These are phyloP conservation scores for human (Homo sapiens) DNA, from an alignment of 2,113 vertebrate genomes.

Conservation along the genomic window DNA sequence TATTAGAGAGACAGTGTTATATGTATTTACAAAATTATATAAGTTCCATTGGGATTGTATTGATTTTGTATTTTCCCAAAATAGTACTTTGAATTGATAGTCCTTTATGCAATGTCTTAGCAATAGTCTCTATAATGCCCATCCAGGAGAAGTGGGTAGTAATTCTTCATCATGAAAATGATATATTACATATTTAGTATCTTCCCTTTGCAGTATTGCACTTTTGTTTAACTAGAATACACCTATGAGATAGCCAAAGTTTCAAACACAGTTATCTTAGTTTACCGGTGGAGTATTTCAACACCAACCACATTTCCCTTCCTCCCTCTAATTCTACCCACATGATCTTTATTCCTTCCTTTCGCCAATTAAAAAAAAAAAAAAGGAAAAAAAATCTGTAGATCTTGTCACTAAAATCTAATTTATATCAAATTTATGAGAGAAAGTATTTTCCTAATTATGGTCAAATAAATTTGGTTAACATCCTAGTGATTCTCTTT, in stretches of 20 bases:
- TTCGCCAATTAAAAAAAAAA: conserved; percentile 54
- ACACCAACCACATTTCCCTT: conserved; percentile 74
- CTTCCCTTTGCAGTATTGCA: conserved; percentile 88
- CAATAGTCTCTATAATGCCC: conserved; percentile 86
- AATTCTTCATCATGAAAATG: conserved; percentile 81
- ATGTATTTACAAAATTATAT: conserved; percentile 83
- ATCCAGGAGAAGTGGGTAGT: conserved; percentile 86
- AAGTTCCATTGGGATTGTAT: conserved; percentile 84
- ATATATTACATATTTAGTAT: conserved; percentile 82
- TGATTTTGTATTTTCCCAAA: conserved; percentile 84
- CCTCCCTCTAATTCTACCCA: conserved; percentile 65
- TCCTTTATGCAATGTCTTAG: conserved; percentile 88
- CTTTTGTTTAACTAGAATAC: conserved; percentile 87
- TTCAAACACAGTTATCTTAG: conserved; percentile 82
- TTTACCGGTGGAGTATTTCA: conserved; percentile 84
- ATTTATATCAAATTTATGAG: conserved; percentile 90
- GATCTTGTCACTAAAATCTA: conserved; percentile 85
- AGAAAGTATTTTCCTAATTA: conserved; percentile 90
- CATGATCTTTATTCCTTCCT: conserved; percentile 67
- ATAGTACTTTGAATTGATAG: conserved; percentile 84
- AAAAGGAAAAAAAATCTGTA: conserved; percentile 69
- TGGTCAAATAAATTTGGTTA: conserved; percentile 87
- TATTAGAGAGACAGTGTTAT: conserved; percentile 87
- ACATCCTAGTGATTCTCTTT: conserved; percentile 87
- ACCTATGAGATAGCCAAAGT: conserved; percentile 89